Evolutionary conservation across 2,113 vertebrate species (phyloP).

Genomic region (Nibea coibor): DNA sequence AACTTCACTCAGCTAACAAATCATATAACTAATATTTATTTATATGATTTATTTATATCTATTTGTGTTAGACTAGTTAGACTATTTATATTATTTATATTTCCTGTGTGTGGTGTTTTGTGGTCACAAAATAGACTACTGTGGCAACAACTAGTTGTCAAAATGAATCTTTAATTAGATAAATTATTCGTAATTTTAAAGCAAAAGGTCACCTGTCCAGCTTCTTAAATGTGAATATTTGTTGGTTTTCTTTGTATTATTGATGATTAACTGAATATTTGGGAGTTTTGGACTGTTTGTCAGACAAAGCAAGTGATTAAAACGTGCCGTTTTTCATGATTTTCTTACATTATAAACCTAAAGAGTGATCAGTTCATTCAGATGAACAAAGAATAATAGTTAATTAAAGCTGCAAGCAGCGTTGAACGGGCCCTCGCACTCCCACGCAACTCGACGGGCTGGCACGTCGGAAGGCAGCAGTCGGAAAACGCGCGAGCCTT

Average conservation of each 20-base stretch:
- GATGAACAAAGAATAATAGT: neutral
- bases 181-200: neutral
- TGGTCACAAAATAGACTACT: neutral
- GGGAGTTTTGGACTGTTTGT: neutral
- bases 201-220: neutral
- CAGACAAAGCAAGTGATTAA: neutral
- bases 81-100: too few species aligned
- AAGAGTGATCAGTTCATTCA: neutral
- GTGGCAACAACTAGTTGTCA: neutral
- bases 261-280: neutral
- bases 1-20: neutral
- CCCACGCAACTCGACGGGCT: too few species aligned
- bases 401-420: too few species aligned
- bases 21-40: too few species aligned
- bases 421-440: too few species aligned
- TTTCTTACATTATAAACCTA: neutral
- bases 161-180: too few species aligned
- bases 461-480: too few species aligned
- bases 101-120: too few species aligned
- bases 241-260: neutral
- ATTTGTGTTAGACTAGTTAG: neutral
- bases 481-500: too few species aligned
- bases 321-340: neutral
- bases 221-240: neutral
- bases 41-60: too few species aligned